Percentiles rank a stretch among this genome's conserved stretches.
Evolutionary conservation across 1,140 invertebrate species (phyloP).

Genomic region (Orussus abietinus): DNA sequence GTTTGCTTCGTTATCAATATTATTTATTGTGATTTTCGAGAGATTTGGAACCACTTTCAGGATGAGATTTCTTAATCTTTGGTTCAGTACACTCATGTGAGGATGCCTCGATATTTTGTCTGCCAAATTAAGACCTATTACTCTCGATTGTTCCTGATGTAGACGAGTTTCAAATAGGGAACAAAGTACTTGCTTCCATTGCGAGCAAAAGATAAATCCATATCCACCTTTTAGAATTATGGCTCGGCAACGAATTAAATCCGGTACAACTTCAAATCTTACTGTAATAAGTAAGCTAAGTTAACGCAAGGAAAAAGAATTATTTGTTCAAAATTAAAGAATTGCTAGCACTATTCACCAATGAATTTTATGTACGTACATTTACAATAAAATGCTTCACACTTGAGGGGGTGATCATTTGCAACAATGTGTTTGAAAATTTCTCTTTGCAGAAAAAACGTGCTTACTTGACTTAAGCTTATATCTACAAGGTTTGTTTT

Average conservation of each 20-base stretch:
- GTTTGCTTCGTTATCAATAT: constrained; percentile 54
- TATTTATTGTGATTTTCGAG: constrained; percentile 37
- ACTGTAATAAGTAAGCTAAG: constrained; percentile 40
- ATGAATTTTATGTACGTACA: constrained; percentile 30
- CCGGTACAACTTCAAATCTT: constrained; percentile 52
- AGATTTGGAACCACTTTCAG: constrained; percentile 21
- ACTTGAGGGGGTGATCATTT: constrained; percentile 26
- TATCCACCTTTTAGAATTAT: constrained; percentile 53
- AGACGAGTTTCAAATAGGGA: constrained; percentile 54
- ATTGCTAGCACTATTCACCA: constrained; percentile 38
- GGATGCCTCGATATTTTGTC: constrained; percentile 39
- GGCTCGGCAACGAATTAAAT: constrained; percentile 51
- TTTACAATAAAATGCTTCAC: constrained; percentile 28
- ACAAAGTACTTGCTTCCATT: constrained; percentile 55
- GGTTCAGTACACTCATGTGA: constrained; percentile 47
- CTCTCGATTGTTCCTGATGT: constrained; percentile 36
- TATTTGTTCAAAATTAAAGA: constrained; percentile 34
- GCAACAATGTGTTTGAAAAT: constrained; percentile 38
- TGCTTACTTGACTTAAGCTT: constrained; percentile 26
- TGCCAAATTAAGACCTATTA: constrained; percentile 21
- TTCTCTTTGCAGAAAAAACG: constrained; percentile 27
- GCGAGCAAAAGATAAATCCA: constrained; percentile 54
- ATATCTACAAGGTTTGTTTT: constrained; percentile 19
- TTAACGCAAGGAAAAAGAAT: constrained; percentile 32
- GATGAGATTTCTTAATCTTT: constrained; percentile 32